Percentiles rank a stretch among this genome's conserved stretches.
phyloP scores from a whole-genome alignment of 2,797 vertebrate genomes.

The Hephaestus fuliginosus region DNA sequence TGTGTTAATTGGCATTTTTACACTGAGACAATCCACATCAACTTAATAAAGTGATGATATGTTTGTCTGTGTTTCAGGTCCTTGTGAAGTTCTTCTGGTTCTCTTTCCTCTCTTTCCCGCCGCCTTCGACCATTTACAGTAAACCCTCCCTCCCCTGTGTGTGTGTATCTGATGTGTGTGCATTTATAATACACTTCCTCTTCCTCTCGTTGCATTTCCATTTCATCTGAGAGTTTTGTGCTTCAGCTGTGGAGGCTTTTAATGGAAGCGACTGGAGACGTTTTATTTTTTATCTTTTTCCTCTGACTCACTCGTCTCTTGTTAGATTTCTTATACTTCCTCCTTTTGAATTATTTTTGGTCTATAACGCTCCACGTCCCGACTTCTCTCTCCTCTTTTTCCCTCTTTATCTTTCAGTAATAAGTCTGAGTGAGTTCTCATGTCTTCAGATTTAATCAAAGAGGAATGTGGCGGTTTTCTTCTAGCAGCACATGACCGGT shows the following conservation, averaged over 20 bases:
- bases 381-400: background rate
- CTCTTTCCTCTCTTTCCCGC: too few species aligned
- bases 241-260: constrained; percentile 11
- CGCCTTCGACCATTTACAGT: background rate
- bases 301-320: constrained; percentile 1
- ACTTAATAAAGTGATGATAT: too few species aligned
- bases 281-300: constrained; percentile 41
- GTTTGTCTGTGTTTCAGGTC: background rate
- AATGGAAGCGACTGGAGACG: constrained; percentile 19
- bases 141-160: background rate
- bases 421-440: background rate
- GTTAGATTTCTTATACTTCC: constrained; percentile 16
- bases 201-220: constrained; percentile 11
- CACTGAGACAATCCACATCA: too few species aligned
- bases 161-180: background rate
- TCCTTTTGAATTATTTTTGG: background rate
- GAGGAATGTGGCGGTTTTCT: constrained; percentile 16
- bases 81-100: background rate
- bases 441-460: constrained; percentile 35
- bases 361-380: background rate
- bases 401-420: background rate
- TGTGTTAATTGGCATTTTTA: too few species aligned
- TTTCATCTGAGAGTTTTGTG: background rate
- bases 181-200: constrained; percentile 1
- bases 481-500: constrained; percentile 20